These are phyloP conservation scores for Caranx melampygus DNA, from an alignment of 2,113 vertebrate genomes.

Conservation along the genomic window DNA sequence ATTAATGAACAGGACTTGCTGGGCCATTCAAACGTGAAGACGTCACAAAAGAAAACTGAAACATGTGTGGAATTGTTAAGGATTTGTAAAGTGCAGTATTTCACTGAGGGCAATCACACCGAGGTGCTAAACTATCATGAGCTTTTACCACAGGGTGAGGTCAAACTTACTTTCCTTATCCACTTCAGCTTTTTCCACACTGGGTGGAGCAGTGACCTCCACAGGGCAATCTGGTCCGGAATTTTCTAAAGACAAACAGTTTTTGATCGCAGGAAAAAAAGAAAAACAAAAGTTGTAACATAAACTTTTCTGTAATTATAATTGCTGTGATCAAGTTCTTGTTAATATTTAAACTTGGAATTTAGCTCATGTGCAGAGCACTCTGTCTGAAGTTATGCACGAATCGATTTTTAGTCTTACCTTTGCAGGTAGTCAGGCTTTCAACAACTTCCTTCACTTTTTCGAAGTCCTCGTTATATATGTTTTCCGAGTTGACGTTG, in stretches of 20 bases:
- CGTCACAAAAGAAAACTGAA: too few species aligned
- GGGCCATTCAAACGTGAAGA: too few species aligned
- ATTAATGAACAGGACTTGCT: too few species aligned
- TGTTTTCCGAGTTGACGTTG: fast-evolving
- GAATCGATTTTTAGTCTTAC: not conserved
- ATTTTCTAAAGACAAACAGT: not conserved
- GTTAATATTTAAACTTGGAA: not conserved
- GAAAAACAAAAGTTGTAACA: not conserved
- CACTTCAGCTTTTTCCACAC: fast-evolving
- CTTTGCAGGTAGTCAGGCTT: not conserved
- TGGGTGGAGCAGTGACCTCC: fast-evolving
- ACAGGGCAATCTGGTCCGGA: conserved; percentile 14
- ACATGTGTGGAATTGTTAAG: too few species aligned
- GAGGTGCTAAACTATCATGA: too few species aligned
- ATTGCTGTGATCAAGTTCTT: too few species aligned
- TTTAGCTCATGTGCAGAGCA: not conserved
- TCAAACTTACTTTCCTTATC: not conserved
- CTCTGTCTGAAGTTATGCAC: not conserved
- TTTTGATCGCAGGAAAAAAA: not conserved
- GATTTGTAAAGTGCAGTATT: too few species aligned
- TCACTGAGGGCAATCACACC: too few species aligned
- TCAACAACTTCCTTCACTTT: fast-evolving
- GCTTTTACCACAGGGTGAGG: too few species aligned
- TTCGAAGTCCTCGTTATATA: fast-evolving
- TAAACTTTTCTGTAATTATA: not conserved